A percentile compares a stretch with the other conserved stretches of the same genome.
These are phyloP conservation scores for Rallus limicola DNA, from an alignment of 2,113 vertebrate genomes.

Conservation along the genomic window DNA sequence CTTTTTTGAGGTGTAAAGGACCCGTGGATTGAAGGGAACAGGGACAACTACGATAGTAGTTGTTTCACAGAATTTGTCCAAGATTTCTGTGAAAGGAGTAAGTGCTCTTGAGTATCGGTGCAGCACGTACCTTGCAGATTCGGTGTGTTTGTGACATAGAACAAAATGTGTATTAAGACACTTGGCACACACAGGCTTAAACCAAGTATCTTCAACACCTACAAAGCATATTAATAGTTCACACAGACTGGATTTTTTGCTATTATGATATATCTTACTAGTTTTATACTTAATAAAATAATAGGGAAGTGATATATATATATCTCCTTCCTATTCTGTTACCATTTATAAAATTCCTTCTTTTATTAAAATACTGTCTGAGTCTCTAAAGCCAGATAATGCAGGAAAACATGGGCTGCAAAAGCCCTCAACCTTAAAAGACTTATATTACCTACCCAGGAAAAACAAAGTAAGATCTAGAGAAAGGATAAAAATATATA, in stretches of 20 bases:
- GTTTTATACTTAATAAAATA: conserved; percentile 11
- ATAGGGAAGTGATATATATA: not conserved
- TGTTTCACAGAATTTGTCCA: not conserved
- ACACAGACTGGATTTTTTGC: not conserved
- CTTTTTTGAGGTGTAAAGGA: not conserved
- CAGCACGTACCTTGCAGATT: not conserved
- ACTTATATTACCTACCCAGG: conserved; percentile 3
- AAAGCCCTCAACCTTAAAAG: not conserved
- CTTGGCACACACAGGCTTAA: not conserved
- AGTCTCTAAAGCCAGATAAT: conserved; percentile 13
- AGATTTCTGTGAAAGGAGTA: not conserved
- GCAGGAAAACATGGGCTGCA: not conserved
- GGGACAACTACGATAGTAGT: not conserved
- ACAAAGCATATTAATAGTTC: not conserved
- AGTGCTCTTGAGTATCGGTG: not conserved
- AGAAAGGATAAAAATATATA: not conserved
- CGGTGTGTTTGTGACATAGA: not conserved
- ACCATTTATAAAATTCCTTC: not conserved
- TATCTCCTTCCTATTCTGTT: not conserved
- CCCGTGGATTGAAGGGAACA: not conserved
- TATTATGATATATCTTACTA: not conserved
- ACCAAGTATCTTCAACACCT: not conserved
- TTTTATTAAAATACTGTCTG: not conserved
- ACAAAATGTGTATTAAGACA: not conserved
- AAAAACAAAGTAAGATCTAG: conserved; percentile 5